phyloP scores from a whole-genome alignment of 2,113 vertebrate genomes.

The Ranitomeya variabilis region DNA sequence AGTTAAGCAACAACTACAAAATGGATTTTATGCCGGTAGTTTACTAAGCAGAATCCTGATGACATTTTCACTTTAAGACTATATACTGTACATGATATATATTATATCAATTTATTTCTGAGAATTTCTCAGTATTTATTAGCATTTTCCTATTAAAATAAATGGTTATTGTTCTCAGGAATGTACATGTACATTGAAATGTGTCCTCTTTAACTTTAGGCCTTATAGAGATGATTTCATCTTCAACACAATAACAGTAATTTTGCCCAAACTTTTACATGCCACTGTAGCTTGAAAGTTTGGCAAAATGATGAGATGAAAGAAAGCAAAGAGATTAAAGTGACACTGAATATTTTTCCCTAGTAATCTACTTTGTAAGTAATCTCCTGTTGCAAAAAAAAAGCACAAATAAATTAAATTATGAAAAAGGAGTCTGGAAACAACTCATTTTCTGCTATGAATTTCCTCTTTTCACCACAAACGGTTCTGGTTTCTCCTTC shows the following conservation, averaged over 20 bases:
- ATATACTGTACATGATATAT: no score
- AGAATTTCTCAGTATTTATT: not conserved
- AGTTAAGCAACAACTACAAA: no score
- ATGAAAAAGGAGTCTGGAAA: conserved; percentile 49
- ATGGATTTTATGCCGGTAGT: no score
- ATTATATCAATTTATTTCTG: not conserved
- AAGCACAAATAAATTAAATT: conserved; percentile 33
- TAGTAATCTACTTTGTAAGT: conserved; percentile 41
- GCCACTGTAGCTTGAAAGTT: not conserved
- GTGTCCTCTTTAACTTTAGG: no score
- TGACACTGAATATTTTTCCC: not conserved
- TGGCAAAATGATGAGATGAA: not conserved
- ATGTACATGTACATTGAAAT: not conserved
- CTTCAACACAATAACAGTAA: no score
- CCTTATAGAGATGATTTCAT: no score
- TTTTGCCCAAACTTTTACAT: no score
- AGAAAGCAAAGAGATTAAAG: conserved; percentile 23
- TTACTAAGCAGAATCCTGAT: no score
- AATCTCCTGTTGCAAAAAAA: conserved; percentile 26
- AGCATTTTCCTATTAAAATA: not conserved
- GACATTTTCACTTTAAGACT: no score
- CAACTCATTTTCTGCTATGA: conserved; percentile 53
- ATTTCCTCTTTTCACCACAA: conserved; percentile 58
- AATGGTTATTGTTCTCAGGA: not conserved
- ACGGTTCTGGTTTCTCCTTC: conserved; percentile 55